These are phyloP conservation scores for Desmophyllum pertusum DNA, from an alignment of 92 coral and sea anemone genomes.

Conservation along the genomic window DNA sequence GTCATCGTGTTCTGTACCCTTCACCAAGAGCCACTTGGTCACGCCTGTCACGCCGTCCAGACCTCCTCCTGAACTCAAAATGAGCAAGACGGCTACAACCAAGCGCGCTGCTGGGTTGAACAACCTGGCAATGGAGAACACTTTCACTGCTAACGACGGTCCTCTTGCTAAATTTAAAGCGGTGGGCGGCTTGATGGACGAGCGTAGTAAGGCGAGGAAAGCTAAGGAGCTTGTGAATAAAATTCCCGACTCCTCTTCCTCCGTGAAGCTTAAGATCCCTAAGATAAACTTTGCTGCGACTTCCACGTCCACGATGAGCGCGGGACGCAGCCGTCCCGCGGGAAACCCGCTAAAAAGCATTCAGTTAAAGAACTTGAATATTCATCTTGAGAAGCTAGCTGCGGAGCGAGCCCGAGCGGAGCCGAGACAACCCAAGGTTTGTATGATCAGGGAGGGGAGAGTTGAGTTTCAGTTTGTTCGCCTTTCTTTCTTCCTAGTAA, in stretches of 20 bases:
- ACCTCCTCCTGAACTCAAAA: constrained; percentile 87
- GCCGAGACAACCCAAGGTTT: constrained; percentile 87
- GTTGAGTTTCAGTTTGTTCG: not conserved
- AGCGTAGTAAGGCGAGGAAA: constrained; percentile 65
- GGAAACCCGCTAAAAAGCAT: constrained; percentile 81
- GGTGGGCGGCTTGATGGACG: constrained; percentile 61
- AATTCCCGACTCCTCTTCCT: constrained; percentile 48
- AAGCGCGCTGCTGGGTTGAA: constrained; percentile 89
- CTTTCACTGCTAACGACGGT: constrained; percentile 81
- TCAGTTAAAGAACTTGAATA: constrained; percentile 72
- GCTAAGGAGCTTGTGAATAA: constrained; percentile 63
- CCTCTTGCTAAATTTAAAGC: constrained; percentile 75
- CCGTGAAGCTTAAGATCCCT: constrained; percentile 79
- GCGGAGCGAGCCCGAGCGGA: constrained; percentile 69
- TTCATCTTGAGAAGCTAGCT: constrained; percentile 78
- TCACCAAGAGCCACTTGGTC: constrained; percentile 94
- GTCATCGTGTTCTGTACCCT: constrained; percentile 75
- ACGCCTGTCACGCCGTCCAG: constrained; percentile 89
- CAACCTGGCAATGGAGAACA: constrained; percentile 97
- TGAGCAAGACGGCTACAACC: constrained; percentile 89
- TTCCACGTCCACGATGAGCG: constrained; percentile 93
- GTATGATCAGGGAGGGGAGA: not conserved
- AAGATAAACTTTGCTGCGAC: constrained; percentile 99
- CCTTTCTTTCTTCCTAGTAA: no score
- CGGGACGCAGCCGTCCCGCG: constrained; percentile 86